Evolutionary conservation across 2,888 invertebrate genomes (phyloP).

Genomic region (Sinopyrophorus schimmeli): DNA sequence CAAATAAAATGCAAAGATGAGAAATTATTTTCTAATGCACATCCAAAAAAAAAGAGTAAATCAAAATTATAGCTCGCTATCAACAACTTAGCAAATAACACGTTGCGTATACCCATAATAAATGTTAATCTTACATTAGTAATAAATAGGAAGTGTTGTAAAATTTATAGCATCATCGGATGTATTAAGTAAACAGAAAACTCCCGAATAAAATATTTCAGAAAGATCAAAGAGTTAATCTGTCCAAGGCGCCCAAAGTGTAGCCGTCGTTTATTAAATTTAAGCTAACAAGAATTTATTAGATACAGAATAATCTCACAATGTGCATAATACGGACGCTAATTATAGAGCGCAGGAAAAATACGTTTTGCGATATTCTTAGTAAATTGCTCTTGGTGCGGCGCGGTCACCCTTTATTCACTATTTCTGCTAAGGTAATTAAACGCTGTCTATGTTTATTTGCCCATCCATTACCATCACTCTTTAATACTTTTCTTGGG

Average conservation of each 20-base stretch:
- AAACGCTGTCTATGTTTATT: too few relatives aligned
- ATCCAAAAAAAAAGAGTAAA: too few relatives aligned
- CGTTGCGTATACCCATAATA: slow-evolving; percentile 1
- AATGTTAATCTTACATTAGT: slow-evolving; percentile 3
- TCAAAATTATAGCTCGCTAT: too few relatives aligned
- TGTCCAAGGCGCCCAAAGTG: background rate
- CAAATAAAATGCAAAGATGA: too few relatives aligned
- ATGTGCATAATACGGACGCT: slow-evolving; percentile 9
- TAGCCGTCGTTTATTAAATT: slow-evolving; percentile 4
- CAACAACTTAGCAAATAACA: too few relatives aligned
- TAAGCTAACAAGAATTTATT: slow-evolving; percentile 8
- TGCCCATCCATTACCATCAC: too few relatives aligned
- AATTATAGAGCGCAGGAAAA: slow-evolving; percentile 5
- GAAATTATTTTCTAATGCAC: too few relatives aligned
- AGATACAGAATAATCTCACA: slow-evolving; percentile 9
- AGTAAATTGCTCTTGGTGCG: too few relatives aligned
- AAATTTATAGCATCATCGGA: slow-evolving; percentile 6
- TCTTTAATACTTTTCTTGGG: too few relatives aligned
- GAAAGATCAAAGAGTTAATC: slow-evolving; percentile 7
- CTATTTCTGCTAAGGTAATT: too few relatives aligned
- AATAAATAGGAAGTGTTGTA: slow-evolving; percentile 3
- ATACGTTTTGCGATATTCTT: slow-evolving; percentile 3
- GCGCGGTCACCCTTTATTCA: too few relatives aligned
- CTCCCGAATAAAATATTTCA: slow-evolving; percentile 4
- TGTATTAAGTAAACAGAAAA: slow-evolving; percentile 7